Conservation (phyloP, 2,797 vertebrate genomes). For the Diglossa cyanea region DNA sequence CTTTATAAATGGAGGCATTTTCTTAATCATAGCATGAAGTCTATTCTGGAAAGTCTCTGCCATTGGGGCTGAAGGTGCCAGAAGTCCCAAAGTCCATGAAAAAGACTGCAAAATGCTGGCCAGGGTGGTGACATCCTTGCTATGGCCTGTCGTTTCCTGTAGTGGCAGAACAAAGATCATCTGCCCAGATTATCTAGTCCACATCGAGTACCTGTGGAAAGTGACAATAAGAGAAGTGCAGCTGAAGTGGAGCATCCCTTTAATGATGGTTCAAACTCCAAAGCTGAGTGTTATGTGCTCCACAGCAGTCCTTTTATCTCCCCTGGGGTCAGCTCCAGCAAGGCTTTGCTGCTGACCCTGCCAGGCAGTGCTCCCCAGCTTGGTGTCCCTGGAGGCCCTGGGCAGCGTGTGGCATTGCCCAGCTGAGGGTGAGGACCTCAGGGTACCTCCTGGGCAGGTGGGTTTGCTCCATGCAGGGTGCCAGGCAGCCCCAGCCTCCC, state of each 20-base stretch:
- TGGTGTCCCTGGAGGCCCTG: background rate
- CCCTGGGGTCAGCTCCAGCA: background rate
- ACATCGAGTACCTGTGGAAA: accelerated
- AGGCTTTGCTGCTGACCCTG: background rate
- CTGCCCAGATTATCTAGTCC: background rate
- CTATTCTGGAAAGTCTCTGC: background rate
- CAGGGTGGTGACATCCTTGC: background rate
- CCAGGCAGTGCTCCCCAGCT: background rate
- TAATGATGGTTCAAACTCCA: background rate
- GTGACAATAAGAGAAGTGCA: background rate
- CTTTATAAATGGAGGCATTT: background rate
- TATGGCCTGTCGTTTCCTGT: background rate
- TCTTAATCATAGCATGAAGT: background rate
- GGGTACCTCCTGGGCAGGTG: background rate
- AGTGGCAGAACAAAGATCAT: background rate
- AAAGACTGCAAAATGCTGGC: background rate
- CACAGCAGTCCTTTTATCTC: background rate
- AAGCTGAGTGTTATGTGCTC: background rate
- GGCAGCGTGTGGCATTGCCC: accelerated
- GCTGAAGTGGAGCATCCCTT: background rate
- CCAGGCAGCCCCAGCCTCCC: background rate
- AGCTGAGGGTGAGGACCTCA: accelerated
- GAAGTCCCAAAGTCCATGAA: background rate
- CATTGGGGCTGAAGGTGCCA: background rate
- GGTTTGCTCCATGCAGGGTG: background rate